Conservation (phyloP, 2,888 invertebrate genomes). For the Notodonta dromedarius region DNA sequence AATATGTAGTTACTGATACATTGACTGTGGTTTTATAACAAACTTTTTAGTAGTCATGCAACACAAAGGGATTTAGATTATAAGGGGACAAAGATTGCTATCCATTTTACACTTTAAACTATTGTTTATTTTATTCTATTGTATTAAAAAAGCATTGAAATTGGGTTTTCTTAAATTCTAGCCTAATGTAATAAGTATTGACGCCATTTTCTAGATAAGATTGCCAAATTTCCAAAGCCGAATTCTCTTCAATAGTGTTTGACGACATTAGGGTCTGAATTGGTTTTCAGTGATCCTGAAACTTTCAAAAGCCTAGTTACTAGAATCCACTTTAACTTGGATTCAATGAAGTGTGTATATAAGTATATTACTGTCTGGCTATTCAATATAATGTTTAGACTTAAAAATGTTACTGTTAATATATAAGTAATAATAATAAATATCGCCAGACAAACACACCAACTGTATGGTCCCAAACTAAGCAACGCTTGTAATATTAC, state of each 20-base stretch:
- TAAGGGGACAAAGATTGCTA: too few species aligned
- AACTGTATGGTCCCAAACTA: too few species aligned
- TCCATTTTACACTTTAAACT: too few species aligned
- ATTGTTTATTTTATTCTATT: too few species aligned
- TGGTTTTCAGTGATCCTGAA: conserved; percentile 3
- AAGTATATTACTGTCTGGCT: not conserved
- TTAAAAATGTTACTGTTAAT: not conserved
- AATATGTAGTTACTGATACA: too few species aligned
- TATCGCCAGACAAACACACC: too few species aligned
- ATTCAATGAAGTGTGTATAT: not conserved
- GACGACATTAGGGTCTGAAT: not conserved
- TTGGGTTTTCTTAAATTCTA: not conserved
- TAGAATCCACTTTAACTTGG: not conserved
- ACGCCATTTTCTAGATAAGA: not conserved
- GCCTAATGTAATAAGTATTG: not conserved
- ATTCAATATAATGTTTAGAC: not conserved
- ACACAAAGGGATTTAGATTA: too few species aligned
- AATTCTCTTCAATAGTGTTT: conserved; percentile 1
- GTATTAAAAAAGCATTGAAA: too few species aligned
- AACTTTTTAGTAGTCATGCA: too few species aligned
- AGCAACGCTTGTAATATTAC: too few species aligned
- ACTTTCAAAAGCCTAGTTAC: not conserved
- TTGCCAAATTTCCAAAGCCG: not conserved
- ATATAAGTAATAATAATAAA: too few species aligned
- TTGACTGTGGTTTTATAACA: too few species aligned